A percentile compares a stretch with the other conserved stretches of the same genome.
These are phyloP conservation scores for Ptilorrhoa leucosticta DNA, from an alignment of 2,113 vertebrate species.

Conservation along the genomic window DNA sequence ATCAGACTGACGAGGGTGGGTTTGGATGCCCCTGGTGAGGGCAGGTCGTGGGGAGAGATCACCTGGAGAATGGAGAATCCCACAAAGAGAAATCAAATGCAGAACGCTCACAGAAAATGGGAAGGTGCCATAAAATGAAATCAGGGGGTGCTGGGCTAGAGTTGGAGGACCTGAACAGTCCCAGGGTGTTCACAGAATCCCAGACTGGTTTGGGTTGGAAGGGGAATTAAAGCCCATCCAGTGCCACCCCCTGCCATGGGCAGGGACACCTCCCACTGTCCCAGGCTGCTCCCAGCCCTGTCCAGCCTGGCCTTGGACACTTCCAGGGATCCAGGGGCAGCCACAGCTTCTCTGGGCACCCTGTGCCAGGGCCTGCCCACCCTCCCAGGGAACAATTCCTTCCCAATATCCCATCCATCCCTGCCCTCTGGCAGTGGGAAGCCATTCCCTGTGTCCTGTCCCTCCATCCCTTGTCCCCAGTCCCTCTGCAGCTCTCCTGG, in stretches of 20 bases:
- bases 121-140: background rate
- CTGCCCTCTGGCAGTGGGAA: background rate
- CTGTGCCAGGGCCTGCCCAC: background rate
- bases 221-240: fast-evolving
- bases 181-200: background rate
- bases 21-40: background rate
- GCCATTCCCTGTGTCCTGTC: background rate
- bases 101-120: background rate
- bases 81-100: background rate
- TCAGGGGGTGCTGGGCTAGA: background rate
- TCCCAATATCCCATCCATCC: background rate
- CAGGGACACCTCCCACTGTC: background rate
- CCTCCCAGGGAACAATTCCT: background rate
- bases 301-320: background rate
- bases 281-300: background rate
- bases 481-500: background rate
- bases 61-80: background rate
- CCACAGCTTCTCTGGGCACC: background rate
- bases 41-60: background rate
- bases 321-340: background rate
- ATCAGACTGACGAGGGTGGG: background rate
- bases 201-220: background rate
- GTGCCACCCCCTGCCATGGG: background rate
- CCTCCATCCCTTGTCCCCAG: background rate
- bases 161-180: background rate